These are phyloP conservation scores for Paradisaea rubra DNA, from an alignment of 2,113 vertebrate species.

Conservation along the genomic window DNA sequence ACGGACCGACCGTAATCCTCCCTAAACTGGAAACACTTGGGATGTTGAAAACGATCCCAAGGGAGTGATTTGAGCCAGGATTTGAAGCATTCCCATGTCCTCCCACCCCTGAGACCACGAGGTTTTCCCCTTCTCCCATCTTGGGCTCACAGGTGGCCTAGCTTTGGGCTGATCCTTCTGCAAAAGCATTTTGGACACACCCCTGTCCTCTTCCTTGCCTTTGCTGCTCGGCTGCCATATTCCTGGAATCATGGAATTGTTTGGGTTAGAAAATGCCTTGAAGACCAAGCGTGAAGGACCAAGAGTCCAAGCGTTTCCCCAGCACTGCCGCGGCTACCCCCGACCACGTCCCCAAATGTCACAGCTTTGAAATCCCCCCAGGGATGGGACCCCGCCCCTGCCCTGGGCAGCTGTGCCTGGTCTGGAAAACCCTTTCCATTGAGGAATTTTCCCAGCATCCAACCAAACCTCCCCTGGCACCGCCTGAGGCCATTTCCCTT, in stretches of 20 bases:
- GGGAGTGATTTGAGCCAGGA: neutral
- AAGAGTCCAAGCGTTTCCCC: fast-evolving
- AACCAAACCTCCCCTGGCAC: neutral
- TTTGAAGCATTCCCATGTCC: neutral
- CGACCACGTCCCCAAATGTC: neutral
- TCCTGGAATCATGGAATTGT: neutral
- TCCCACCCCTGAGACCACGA: neutral
- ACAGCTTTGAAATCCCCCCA: neutral
- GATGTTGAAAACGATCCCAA: neutral
- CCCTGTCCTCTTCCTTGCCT: neutral
- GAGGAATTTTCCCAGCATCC: neutral
- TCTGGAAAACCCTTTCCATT: neutral
- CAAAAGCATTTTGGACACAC: neutral
- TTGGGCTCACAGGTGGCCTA: neutral
- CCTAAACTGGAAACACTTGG: neutral
- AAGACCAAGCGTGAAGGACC: neutral
- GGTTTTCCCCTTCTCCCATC: neutral
- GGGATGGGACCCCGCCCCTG: neutral
- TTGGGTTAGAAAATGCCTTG: neutral
- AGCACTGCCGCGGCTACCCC: neutral
- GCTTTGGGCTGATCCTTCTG: neutral
- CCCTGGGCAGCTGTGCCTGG: neutral
- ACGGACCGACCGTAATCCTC: neutral
- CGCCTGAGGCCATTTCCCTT: neutral
- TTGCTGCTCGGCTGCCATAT: neutral